Evolutionary conservation across 2,797 vertebrate species (phyloP), one percentile per base, ranked within the genome.

Genomic region (Rachycentron canadum): DNA sequence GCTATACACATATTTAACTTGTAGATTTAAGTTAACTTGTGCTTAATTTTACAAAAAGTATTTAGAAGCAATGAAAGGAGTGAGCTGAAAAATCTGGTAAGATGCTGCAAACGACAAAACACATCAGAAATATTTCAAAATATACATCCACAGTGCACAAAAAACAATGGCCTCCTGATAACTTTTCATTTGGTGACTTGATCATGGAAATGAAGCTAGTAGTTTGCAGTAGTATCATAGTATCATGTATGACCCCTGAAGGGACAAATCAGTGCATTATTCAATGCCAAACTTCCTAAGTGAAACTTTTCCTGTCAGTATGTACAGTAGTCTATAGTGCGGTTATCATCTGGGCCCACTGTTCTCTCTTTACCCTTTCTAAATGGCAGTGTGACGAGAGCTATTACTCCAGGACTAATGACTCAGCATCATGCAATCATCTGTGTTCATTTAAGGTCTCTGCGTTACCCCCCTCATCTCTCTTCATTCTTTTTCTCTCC

Each of bases 331-430:
- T 43, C 9, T 16, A 9, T 21, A 28, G n/a, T 40, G 26, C 36
- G 30, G 59, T 74, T 57, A 26, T 79, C 38, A 73, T 38, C 63
- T 55, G 69, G 34, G 23, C 26, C 23, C 14, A 11, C 12, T 82
- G 78, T 83, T 79, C 62, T 88, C 64, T 67, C 73, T 30, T 72
- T 69, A 79, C 63, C 78, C 81, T 85, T 56, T 74, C 30, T 72
- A 69, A 70, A 82, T 75, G 52, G 23, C 73, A 55, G 25, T 69
- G 71, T 82, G 84, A 83, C 32, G 30, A 71, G 30, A 72, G 69
- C 64, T 50, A n/a, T 88, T 60, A 69, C 88, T 90, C 62, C 82
- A 77, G 90, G 83, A 89, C 85, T 80, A 77, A 85, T 92, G 86
- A 92, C 25, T 89, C 78, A 92, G 74, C 85, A 83, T 84, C 78